Conservation (phyloP, 2,113 vertebrate species). For the Pelecanoides urinatrix region DNA sequence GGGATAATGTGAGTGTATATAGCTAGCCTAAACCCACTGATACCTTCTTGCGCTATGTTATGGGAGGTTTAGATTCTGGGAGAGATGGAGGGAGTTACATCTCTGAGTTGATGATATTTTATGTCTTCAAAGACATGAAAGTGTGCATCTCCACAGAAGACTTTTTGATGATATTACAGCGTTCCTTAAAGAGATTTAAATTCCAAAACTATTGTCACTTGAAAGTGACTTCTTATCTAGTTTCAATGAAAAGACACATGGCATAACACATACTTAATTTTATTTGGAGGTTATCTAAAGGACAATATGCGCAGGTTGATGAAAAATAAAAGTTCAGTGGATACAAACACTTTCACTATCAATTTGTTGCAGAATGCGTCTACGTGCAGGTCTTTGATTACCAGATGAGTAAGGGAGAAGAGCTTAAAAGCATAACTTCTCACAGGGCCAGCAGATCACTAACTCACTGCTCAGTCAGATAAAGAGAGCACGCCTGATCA, state of each 20-base stretch:
- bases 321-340: neutral
- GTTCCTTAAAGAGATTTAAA: conserved; percentile 10
- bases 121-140: conserved; percentile 1
- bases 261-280: neutral
- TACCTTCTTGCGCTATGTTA: neutral
- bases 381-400: neutral
- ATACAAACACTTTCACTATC: neutral
- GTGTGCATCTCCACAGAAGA: neutral
- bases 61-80: neutral
- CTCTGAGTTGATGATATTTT: neutral
- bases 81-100: neutral
- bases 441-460: neutral
- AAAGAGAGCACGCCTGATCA: neutral
- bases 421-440: neutral
- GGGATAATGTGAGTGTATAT: neutral
- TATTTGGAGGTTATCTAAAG: neutral
- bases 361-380: neutral
- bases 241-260: neutral
- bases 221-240: neutral
- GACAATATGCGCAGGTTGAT: neutral
- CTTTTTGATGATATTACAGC: neutral
- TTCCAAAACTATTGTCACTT: neutral
- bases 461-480: neutral
- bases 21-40: neutral
- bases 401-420: neutral